These are phyloP conservation scores for Sternotherus odoratus DNA, from an alignment of 2,797 vertebrate species.

Conservation along the genomic window DNA sequence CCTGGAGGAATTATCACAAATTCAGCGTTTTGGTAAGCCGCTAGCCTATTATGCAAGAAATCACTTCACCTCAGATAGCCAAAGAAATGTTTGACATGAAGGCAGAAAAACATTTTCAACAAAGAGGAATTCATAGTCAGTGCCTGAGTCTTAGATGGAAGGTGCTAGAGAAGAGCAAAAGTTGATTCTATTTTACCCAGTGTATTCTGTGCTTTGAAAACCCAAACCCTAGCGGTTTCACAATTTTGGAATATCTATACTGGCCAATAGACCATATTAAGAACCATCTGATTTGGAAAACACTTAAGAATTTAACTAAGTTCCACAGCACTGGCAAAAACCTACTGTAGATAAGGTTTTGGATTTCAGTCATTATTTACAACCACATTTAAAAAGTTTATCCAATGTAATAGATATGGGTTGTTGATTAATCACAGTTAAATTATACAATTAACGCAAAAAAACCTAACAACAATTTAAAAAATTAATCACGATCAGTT, in stretches of 20 bases:
- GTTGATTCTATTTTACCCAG: neutral
- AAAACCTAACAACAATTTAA: no score
- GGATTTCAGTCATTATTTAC: neutral
- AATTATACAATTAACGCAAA: no score
- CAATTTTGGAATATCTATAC: fast-evolving
- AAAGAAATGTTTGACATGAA: neutral
- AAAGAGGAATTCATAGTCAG: neutral
- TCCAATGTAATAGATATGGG: neutral
- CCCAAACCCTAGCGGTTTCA: neutral
- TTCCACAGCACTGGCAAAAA: neutral
- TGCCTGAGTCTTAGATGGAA: neutral
- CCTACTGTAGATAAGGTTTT: neutral
- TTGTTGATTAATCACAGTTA: no score
- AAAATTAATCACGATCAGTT: no score
- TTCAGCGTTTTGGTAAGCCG: neutral
- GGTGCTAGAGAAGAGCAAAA: neutral
- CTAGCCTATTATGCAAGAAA: neutral
- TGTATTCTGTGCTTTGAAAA: neutral
- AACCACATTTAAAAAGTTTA: neutral
- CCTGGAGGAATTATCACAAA: neutral
- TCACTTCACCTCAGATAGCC: neutral
- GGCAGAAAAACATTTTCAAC: neutral
- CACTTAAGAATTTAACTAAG: neutral
- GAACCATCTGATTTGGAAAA: neutral
- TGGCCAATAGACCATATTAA: neutral